Conservation (phyloP, 1,140 invertebrate genomes). For the Caerostris darwini region DNA sequence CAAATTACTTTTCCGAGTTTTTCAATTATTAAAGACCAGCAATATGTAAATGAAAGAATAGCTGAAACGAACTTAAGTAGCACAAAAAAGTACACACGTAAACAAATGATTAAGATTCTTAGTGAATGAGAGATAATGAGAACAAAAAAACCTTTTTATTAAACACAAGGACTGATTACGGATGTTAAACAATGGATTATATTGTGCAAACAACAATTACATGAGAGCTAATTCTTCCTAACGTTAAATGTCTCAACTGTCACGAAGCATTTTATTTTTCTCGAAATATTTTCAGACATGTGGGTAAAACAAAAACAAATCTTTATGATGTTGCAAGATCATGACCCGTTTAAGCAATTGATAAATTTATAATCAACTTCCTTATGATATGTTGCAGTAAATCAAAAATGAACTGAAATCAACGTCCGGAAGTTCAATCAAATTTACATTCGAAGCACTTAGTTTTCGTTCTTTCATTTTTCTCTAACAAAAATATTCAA, state of each 20-base stretch:
- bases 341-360: conserved; percentile 5
- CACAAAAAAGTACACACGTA: not conserved
- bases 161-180: not conserved
- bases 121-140: not conserved
- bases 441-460: not conserved
- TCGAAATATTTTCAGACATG: not conserved
- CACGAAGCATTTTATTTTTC: not conserved
- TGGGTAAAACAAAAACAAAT: not conserved
- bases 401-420: not conserved
- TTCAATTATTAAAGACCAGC: too few relatives aligned
- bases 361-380: not conserved
- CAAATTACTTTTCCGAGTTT: too few relatives aligned
- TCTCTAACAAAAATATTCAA: too few relatives aligned
- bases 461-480: too few relatives aligned
- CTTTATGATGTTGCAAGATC: not conserved
- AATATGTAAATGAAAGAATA: too few relatives aligned
- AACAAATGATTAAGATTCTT: not conserved
- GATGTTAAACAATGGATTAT: not conserved
- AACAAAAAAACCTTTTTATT: not conserved
- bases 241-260: not conserved
- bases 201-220: not conserved
- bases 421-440: not conserved
- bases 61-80: too few relatives aligned
- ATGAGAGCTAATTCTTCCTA: too few relatives aligned
- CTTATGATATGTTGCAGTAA: not conserved